Evolutionary conservation across 2,113 vertebrate species (phyloP), one percentile per base, ranked within the genome.

Genomic region (Myrmophylax atrothorax): DNA sequence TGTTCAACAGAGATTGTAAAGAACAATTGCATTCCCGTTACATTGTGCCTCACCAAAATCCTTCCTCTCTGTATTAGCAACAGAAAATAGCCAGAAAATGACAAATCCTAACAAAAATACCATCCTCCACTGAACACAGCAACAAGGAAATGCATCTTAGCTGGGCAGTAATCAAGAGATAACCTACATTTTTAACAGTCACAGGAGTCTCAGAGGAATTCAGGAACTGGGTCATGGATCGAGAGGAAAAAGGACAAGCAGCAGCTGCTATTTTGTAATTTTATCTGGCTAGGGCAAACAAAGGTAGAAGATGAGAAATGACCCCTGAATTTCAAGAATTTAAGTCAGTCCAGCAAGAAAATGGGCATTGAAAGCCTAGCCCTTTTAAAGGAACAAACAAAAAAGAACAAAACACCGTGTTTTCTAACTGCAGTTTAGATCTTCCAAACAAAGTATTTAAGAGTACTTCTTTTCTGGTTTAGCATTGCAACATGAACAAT

Each of bases 1-100:
- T 63, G 53, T 96, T 93, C 96, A 92, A 95, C 74, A 95, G 55
- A 93, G 86, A 92, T 15, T 55, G 42, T 87, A 92, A 96, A 89
- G 96, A 96, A 96, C 81, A 96, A 89, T 1, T 87, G 75, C 49
- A 94, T 85, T 94, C 69, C 87, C 94, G 95, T 94, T 89, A 94
- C 58, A 89, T 6, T 84, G 59, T 14, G 33, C 5, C 69, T 53
- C 35, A 38, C 47, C 67, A 82, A 90, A 95, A 70, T 89, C 58
- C 90, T 74, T 87, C 46, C 67, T 87, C 70, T 89, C 46, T 38
- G 28, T 89, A 92, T 76, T 63, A 85, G 52, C 63, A 76, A 91
- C 19, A 64, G 89, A 40, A 93, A 96, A 67, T 25, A 90, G 58
- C 28, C 64, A 93, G 44, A 94, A 85, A 95, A 86, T 16, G 50